phyloP scores from a whole-genome alignment of 2,888 invertebrate genomes.

The Drosophila demipolita region DNA sequence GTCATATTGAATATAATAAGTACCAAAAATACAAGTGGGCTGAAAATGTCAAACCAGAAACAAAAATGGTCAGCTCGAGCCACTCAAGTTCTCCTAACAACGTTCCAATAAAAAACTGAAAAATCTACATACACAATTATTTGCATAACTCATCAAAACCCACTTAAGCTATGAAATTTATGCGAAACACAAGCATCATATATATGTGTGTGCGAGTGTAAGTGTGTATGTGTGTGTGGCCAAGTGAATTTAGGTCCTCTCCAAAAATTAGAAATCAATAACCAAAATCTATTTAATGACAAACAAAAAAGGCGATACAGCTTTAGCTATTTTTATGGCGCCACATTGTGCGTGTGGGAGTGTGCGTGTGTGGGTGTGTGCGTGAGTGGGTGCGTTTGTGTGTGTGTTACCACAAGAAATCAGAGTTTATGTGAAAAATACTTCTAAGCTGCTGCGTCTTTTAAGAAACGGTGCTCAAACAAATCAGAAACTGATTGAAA shows the following conservation, averaged over 20 bases:
- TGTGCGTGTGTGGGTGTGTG: background rate
- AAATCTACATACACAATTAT: conserved; percentile 52
- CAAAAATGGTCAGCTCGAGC: background rate
- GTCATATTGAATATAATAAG: conserved; percentile 11
- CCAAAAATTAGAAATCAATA: conserved; percentile 74
- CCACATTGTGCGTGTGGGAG: conserved; percentile 19
- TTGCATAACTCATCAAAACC: conserved; percentile 65
- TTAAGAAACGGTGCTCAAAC: conserved; percentile 34
- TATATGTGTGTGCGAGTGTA: background rate
- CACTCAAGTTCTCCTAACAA: conserved; percentile 1
- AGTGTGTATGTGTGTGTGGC: background rate
- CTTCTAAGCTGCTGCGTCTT: conserved; percentile 43
- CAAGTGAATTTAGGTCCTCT: conserved; percentile 40
- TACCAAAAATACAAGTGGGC: conserved; percentile 13
- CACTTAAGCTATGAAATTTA: conserved; percentile 59
- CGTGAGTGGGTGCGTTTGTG: conserved; percentile 2
- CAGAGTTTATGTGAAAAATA: conserved; percentile 54
- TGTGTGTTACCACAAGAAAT: conserved; percentile 33
- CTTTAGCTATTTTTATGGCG: conserved; percentile 43
- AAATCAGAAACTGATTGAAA: conserved; percentile 66
- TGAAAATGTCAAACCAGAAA: conserved; percentile 5
- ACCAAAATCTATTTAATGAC: conserved; percentile 64
- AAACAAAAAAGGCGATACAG: conserved; percentile 43
- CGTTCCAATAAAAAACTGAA: conserved; percentile 32
- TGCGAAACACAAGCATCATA: conserved; percentile 31